These are phyloP conservation scores for Narcine bancroftii DNA, from an alignment of 2,113 vertebrate species.

Conservation along the genomic window DNA sequence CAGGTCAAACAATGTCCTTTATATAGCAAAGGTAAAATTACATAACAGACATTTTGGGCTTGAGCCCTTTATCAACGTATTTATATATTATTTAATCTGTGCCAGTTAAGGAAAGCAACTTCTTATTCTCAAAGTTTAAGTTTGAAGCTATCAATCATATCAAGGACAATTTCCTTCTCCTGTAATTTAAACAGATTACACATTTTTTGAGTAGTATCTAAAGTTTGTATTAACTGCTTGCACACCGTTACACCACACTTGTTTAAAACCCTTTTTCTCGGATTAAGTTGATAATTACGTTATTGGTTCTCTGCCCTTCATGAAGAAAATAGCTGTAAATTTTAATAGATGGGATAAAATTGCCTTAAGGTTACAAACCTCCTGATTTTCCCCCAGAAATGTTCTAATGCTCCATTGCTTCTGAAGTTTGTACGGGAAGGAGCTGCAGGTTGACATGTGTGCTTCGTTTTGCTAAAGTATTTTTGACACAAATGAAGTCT, in stretches of 20 bases:
- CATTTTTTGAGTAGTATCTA: too few species aligned
- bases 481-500: neutral
- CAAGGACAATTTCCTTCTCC: neutral
- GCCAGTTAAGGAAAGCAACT: neutral
- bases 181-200: too few species aligned
- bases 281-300: neutral
- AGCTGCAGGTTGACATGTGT: neutral
- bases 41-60: too few species aligned
- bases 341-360: neutral
- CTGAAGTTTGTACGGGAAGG: neutral
- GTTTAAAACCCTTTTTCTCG: neutral
- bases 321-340: neutral
- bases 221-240: too few species aligned
- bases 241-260: neutral
- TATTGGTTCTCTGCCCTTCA: neutral
- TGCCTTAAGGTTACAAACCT: neutral
- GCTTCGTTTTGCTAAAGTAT: too few species aligned
- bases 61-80: neutral
- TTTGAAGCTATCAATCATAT: neutral
- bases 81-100: neutral
- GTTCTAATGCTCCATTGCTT: neutral
- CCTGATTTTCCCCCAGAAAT: too few species aligned
- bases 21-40: too few species aligned
- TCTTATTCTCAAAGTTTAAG: neutral
- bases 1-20: too few species aligned